phyloP scores from a whole-genome alignment of 2,113 vertebrate genomes.

The Notarius quadriscutis region DNA sequence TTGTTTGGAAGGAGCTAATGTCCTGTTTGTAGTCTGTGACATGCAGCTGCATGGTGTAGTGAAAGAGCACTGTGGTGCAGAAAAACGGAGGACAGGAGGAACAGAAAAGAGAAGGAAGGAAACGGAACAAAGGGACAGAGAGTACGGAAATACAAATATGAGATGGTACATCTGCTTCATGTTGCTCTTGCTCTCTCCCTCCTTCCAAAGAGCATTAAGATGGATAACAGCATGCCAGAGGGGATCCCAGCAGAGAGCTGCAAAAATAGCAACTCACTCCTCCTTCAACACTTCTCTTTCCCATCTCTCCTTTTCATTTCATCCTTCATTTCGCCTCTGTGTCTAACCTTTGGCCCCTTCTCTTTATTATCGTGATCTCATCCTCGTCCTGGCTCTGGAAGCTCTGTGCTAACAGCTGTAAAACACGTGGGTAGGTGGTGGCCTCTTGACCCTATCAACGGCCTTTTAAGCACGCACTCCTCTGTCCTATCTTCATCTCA shows the following conservation, averaged over 20 bases:
- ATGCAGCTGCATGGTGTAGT: background rate
- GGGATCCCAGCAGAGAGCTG: conserved; percentile 54
- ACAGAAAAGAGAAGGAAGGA: background rate
- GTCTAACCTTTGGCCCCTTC: conserved; percentile 48
- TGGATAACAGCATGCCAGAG: conserved; percentile 52
- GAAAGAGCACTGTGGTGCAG: background rate
- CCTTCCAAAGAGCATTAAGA: conserved; percentile 48
- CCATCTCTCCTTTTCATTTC: conserved; percentile 33
- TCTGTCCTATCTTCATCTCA: conserved; percentile 13
- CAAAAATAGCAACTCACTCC: conserved; percentile 58
- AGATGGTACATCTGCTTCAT: conserved; percentile 26
- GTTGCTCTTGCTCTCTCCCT: background rate
- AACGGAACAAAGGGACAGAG: conserved; percentile 8
- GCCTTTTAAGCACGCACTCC: conserved; percentile 24
- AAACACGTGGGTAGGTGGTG: conserved; percentile 16
- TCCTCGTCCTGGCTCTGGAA: background rate
- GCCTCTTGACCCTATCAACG: conserved; percentile 20
- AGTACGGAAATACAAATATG: conserved; percentile 39
- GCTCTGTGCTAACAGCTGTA: conserved; percentile 36
- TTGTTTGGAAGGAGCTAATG: background rate
- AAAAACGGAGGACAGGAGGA: background rate
- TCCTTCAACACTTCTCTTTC: conserved; percentile 40
- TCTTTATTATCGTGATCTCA: conserved; percentile 46
- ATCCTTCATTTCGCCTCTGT: conserved; percentile 33
- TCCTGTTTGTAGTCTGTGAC: background rate